Base-by-base conservation (phyloP, 2,797 vertebrate genomes). In the Muscicapa striata region DNA sequence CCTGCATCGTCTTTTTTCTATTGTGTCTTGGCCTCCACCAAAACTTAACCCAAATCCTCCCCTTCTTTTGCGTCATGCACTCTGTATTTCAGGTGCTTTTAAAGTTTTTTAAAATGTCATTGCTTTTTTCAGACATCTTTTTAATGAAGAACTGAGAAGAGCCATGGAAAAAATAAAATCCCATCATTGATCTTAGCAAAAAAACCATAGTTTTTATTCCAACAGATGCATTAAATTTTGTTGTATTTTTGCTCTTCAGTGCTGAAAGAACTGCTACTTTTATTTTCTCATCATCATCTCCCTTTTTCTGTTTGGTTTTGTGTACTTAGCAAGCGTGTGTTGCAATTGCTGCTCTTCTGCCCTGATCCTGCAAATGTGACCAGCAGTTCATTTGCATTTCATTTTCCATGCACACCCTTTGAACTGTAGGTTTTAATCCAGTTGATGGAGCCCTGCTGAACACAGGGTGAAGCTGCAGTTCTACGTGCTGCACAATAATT, bases 401-500 rank as follows among this genome's bases (percentile, higher is more conserved):
- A 27, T 90, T 93, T 79, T 58, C 43, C 32, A 49, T 63, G 73
- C 41, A 5, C 72, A 38, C 10, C 46, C 45, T 64, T 32, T 73
- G 45, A 88, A 54, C 30, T 72, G 13, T 7, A 55, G n/a, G 48
- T 51, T 84, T 81, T 62, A 54, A n/a, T 79, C 49, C 45, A 14
- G 46, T 19, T 82, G 52, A 30, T 54, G 41, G 52, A 84, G 57
- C 32, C 41, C 40, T 55, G 20, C 43, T 52, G 80, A 58, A 22
- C 11, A 18, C 3, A 26, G 54, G 55, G 14, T 80, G 40, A 78
- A 57, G 78, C 27, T 87, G 63, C 46, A n/a, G 45, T 2, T 45
- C 74, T 6, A 0, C 0, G 0, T 55, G 38, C 80, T 87, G 58
- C 41, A 46, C 27, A 9, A 2, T 29, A 38, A 62, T 80, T 73